Evolutionary conservation across 2,113 vertebrate species (phyloP).

Genomic region (Pterocles burchelli): DNA sequence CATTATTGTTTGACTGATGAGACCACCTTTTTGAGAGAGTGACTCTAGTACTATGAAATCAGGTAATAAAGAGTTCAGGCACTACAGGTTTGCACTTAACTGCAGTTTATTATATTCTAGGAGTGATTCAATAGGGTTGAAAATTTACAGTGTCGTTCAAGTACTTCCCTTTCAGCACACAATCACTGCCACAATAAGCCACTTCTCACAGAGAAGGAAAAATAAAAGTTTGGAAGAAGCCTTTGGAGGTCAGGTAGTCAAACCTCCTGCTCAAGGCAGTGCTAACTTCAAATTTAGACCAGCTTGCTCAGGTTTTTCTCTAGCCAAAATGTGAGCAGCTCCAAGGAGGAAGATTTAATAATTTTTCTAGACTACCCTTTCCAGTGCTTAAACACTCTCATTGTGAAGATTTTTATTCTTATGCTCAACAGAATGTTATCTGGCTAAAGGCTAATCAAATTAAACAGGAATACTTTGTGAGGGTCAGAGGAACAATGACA

Average conservation of each 20-base stretch:
- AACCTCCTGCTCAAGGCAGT: background rate
- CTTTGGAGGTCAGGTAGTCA: background rate
- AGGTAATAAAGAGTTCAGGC: slow-evolving; percentile 70
- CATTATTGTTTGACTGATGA: slow-evolving; percentile 68
- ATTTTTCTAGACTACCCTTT: background rate
- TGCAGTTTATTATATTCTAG: slow-evolving; percentile 63
- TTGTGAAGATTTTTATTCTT: background rate
- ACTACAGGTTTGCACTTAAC: slow-evolving; percentile 46
- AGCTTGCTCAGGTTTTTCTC: background rate
- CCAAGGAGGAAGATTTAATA: background rate
- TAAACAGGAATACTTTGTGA: background rate
- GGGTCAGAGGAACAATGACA: background rate
- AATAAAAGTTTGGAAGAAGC: background rate
- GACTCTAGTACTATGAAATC: slow-evolving; percentile 55
- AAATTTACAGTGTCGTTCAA: slow-evolving; percentile 48
- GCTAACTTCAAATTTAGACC: background rate
- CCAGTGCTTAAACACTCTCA: background rate
- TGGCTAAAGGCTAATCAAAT: background rate
- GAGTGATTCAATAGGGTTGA: slow-evolving; percentile 32
- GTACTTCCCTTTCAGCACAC: slow-evolving; percentile 3
- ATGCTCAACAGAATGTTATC: background rate
- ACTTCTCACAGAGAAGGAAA: background rate
- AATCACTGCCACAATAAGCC: background rate
- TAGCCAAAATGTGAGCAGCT: background rate
- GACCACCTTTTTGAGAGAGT: slow-evolving; percentile 44